phyloP scores from a whole-genome alignment of 2,113 vertebrate species.

The Odontophorus gujanensis region DNA sequence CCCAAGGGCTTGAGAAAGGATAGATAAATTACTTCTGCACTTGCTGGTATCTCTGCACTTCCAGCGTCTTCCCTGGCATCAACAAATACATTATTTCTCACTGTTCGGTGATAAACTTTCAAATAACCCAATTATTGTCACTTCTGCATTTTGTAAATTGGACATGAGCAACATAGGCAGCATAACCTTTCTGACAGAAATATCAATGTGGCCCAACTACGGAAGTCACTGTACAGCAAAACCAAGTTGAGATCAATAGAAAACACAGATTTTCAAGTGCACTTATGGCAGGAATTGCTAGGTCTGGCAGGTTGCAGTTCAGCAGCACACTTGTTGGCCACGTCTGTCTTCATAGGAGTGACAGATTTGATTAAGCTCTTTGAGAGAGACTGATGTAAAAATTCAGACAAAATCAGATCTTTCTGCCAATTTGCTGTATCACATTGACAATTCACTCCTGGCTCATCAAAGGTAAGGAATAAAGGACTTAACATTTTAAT shows the following conservation, averaged over 20 bases:
- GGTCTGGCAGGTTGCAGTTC: constrained; percentile 52
- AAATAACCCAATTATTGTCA: not conserved
- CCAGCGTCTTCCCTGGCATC: not conserved
- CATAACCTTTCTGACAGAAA: constrained; percentile 25
- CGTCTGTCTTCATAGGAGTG: constrained; percentile 61
- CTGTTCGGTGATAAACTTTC: not conserved
- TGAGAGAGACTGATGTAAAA: constrained; percentile 40
- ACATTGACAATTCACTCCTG: constrained; percentile 7
- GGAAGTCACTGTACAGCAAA: not conserved
- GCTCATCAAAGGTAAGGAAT: constrained; percentile 31
- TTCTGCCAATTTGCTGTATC: constrained; percentile 42
- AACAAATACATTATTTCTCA: not conserved
- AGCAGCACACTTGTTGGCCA: constrained; percentile 46
- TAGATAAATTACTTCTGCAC: not conserved
- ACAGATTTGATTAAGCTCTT: constrained; percentile 55
- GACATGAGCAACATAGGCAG: not conserved
- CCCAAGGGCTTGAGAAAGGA: not conserved
- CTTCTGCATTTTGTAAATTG: not conserved
- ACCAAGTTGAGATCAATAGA: constrained; percentile 34
- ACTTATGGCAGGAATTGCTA: not conserved
- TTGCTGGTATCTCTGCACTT: not conserved
- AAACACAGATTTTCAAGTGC: constrained; percentile 6
- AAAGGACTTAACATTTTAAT: constrained; percentile 55
- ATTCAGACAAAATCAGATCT: constrained; percentile 13
- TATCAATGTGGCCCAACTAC: not conserved